These are phyloP conservation scores for Pangasianodon hypophthalmus DNA, from an alignment of 2,113 vertebrate genomes.

Conservation along the genomic window DNA sequence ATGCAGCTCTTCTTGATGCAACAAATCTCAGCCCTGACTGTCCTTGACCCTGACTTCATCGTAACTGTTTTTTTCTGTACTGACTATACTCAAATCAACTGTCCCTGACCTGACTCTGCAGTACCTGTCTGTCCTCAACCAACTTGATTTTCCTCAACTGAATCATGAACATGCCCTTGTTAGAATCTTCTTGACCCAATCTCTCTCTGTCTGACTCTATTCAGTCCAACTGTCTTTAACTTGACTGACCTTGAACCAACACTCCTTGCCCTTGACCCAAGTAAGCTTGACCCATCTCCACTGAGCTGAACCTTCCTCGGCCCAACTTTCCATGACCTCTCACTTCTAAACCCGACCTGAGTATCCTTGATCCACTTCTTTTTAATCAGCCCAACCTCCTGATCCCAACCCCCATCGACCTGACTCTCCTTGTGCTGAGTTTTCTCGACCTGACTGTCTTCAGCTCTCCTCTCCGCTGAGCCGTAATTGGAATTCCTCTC, in stretches of 20 bases:
- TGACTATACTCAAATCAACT: neutral
- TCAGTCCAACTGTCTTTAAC: neutral
- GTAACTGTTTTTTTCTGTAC: neutral
- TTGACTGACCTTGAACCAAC: neutral
- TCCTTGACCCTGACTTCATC: neutral
- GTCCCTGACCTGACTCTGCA: neutral
- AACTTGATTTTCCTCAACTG: neutral
- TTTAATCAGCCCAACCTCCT: conserved; percentile 19
- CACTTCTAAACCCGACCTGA: neutral
- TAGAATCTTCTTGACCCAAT: neutral
- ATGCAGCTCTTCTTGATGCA: neutral
- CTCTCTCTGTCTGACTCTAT: neutral
- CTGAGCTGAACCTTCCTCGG: neutral
- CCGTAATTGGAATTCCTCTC: conserved; percentile 35
- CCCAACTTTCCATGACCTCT: neutral
- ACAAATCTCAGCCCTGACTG: neutral
- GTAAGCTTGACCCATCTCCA: neutral
- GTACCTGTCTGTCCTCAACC: neutral
- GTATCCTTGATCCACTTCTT: conserved; percentile 15
- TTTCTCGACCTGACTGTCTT: conserved; percentile 17
- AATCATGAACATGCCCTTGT: neutral
- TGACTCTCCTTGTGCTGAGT: conserved; percentile 8
- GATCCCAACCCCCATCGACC: conserved; percentile 5
- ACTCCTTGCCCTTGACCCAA: neutral
- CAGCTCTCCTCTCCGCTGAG: conserved; percentile 19